Conservation (phyloP, 1,140 invertebrate genomes). For the Cydia splendana region DNA sequence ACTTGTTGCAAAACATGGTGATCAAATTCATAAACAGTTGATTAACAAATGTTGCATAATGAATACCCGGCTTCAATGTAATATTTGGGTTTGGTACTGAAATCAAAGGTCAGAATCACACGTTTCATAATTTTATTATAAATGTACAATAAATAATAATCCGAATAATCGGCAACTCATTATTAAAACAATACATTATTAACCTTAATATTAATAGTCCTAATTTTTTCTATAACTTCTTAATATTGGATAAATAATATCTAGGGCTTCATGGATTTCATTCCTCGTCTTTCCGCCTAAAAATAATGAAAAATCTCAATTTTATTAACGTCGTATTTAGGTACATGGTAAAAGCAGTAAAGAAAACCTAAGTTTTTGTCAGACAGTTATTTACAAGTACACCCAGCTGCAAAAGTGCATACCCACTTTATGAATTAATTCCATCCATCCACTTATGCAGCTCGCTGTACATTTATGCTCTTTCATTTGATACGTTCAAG, state of each 20-base stretch:
- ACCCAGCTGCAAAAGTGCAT: no score
- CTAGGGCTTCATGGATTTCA: slow-evolving; percentile 97
- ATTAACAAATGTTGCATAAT: no score
- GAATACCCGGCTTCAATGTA: no score
- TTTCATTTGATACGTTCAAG: no score
- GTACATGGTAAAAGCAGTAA: no score
- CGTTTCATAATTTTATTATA: neutral
- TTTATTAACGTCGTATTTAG: neutral
- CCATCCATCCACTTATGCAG: no score
- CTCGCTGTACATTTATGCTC: no score
- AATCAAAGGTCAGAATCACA: neutral
- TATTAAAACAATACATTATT: slow-evolving; percentile 14
- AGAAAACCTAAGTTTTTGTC: no score
- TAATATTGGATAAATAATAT: slow-evolving; percentile 97
- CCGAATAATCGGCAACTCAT: neutral
- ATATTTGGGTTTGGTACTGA: neutral
- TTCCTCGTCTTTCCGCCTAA: slow-evolving; percentile 94
- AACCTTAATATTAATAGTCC: slow-evolving; percentile 33
- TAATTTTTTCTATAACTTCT: slow-evolving; percentile 95
- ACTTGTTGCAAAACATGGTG: no score
- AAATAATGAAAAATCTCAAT: slow-evolving; percentile 41
- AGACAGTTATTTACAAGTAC: no score
- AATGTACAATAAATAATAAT: slow-evolving; percentile 1
- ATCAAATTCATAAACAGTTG: no score
- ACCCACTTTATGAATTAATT: no score